These are phyloP conservation scores for Oedothorax gibbosus DNA, from an alignment of 1,140 invertebrate species.

Conservation along the genomic window DNA sequence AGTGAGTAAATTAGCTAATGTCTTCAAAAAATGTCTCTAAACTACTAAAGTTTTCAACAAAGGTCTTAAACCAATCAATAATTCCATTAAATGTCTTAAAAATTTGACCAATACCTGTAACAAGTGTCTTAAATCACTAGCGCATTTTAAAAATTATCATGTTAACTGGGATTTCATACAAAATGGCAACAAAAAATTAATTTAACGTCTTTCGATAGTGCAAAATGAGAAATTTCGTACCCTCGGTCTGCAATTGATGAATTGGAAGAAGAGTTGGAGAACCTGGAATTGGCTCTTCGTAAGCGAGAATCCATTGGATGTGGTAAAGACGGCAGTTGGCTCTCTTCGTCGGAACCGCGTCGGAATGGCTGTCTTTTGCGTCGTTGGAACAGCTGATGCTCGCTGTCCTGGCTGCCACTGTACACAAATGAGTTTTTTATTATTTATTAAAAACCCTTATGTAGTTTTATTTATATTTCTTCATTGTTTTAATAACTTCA, in stretches of 20 bases:
- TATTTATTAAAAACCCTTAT: no score
- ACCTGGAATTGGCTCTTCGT: conserved; percentile 17
- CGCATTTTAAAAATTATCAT: no score
- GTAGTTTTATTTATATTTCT: no score
- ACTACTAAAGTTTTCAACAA: no score
- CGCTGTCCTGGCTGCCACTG: conserved; percentile 15
- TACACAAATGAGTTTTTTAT: not conserved
- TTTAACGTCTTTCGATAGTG: not conserved
- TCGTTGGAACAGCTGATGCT: conserved; percentile 9
- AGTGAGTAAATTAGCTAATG: no score
- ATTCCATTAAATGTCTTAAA: not conserved
- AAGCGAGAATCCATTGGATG: not conserved
- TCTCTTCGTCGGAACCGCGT: conserved; percentile 17
- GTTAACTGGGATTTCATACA: not conserved
- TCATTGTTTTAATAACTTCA: no score
- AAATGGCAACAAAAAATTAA: not conserved
- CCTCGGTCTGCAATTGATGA: conserved; percentile 11
- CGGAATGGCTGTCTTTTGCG: not conserved
- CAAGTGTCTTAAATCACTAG: not conserved
- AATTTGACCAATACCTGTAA: not conserved
- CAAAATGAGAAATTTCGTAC: not conserved
- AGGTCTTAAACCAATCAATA: not conserved
- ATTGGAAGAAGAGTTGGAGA: conserved; percentile 35
- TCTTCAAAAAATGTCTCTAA: no score
- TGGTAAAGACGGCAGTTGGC: conserved; percentile 11